phyloP scores from a whole-genome alignment of 2,797 vertebrate species.

The Coracias cyanogaster region DNA sequence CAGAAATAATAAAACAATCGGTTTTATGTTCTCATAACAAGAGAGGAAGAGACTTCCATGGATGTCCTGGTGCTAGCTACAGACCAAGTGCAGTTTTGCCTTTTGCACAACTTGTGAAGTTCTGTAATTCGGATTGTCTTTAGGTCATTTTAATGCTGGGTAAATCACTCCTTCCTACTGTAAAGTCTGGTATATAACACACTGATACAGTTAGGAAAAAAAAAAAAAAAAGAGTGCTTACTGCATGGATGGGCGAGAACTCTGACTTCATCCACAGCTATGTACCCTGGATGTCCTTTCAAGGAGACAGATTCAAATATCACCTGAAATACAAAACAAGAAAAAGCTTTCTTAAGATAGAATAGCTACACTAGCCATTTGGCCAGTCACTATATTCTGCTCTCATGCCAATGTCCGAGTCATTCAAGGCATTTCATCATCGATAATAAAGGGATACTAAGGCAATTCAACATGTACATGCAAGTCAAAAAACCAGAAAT shows the following conservation, averaged over 20 bases:
- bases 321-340: slow-evolving; percentile 84
- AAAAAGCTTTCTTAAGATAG: not conserved
- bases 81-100: slow-evolving; percentile 21
- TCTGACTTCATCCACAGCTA: slow-evolving; percentile 94
- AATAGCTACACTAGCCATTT: not conserved
- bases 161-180: not conserved
- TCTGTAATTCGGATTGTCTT: slow-evolving; percentile 43
- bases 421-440: not conserved
- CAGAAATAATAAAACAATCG: slow-evolving; percentile 61
- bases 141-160: slow-evolving; percentile 39
- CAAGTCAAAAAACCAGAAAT: not conserved
- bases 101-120: slow-evolving; percentile 42
- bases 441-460: not conserved
- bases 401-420: not conserved
- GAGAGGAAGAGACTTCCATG: slow-evolving; percentile 8
- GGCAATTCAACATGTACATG: not conserved
- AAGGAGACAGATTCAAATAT: slow-evolving; percentile 96
- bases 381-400: not conserved
- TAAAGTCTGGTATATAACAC: not conserved
- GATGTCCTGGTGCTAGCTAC: slow-evolving; percentile 35
- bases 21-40: slow-evolving; percentile 58
- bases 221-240: slow-evolving; percentile 79
- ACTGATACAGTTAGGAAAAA: not conserved
- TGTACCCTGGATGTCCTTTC: slow-evolving; percentile 94
- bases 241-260: slow-evolving; percentile 96